These are phyloP conservation scores for Triplophysa tibetana DNA, from an alignment of 2,113 vertebrate species.

Conservation along the genomic window DNA sequence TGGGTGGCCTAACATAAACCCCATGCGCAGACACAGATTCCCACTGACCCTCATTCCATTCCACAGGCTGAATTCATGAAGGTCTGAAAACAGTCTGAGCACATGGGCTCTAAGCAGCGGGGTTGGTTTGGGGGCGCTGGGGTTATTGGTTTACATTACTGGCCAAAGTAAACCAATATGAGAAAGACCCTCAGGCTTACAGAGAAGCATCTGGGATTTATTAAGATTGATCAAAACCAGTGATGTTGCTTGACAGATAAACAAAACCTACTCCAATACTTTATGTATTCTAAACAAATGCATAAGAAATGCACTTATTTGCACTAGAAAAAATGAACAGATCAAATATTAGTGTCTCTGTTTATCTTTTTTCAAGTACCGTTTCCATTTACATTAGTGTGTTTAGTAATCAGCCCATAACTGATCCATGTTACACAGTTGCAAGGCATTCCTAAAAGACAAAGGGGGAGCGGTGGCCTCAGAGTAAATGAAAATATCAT, in stretches of 20 bases:
- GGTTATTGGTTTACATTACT: not conserved
- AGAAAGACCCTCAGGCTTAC: not conserved
- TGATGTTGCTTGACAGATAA: slow-evolving; percentile 11
- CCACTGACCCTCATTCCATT: slow-evolving; percentile 1
- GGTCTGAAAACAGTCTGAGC: slow-evolving; percentile 9
- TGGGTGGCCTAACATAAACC: slow-evolving; percentile 26
- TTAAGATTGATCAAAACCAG: slow-evolving; percentile 14
- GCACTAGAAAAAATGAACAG: no score
- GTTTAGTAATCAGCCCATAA: no score
- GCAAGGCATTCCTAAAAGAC: no score
- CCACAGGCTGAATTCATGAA: not conserved
- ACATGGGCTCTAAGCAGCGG: slow-evolving; percentile 4
- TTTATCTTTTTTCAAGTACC: no score
- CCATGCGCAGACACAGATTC: not conserved
- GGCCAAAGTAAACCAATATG: not conserved
- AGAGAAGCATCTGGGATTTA: slow-evolving; percentile 18
- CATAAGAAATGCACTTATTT: not conserved
- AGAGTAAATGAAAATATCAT: no score
- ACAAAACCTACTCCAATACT: not conserved
- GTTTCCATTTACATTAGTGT: no score
- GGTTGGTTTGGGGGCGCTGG: not conserved
- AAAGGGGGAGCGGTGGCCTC: no score
- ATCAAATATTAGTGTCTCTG: no score
- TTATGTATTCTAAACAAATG: not conserved
- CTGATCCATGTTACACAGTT: no score